These are phyloP conservation scores for Pelagia noctiluca DNA, from an alignment of 30 jellyfish, hydroid and myxozoan species.

Conservation along the genomic window DNA sequence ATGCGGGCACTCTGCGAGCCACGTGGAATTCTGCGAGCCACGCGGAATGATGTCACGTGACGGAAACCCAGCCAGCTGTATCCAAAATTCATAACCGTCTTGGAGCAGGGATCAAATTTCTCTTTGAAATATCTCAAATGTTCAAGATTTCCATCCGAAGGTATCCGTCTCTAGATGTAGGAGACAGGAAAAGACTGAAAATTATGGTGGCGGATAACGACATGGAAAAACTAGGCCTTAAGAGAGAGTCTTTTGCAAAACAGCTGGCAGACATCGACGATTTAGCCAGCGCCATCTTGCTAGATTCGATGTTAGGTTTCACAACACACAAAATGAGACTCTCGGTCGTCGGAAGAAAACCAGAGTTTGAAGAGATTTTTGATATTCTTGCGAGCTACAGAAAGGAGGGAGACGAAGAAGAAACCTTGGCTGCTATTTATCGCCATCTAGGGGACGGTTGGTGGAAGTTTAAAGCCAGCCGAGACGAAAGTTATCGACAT, in stretches of 20 bases:
- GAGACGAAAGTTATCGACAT: conserved; percentile 49
- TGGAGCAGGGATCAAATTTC: background rate
- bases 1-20: too few relatives aligned
- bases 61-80: conserved; percentile 49
- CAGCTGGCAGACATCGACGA: conserved; percentile 92
- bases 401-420: conserved; percentile 76
- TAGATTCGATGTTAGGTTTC: conserved; percentile 90
- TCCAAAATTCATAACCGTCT: conserved; percentile 31
- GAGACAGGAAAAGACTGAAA: background rate
- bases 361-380: conserved; percentile 71
- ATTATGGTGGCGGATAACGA: conserved; percentile 58
- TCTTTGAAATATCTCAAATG: background rate
- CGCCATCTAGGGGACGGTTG: conserved; percentile 76
- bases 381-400: conserved; percentile 73
- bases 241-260: conserved; percentile 59
- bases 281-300: conserved; percentile 83
- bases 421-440: conserved; percentile 63
- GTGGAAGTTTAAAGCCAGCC: conserved; percentile 39
- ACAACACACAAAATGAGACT: conserved; percentile 91
- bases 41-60: conserved; percentile 2
- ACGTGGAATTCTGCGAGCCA: conserved; percentile 22
- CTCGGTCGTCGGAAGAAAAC: conserved; percentile 47
- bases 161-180: conserved; percentile 18
- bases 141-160: background rate
- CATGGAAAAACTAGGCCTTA: conserved; percentile 12